phyloP scores from a whole-genome alignment of 1,140 invertebrate genomes.

The Drosophila teissieri region DNA sequence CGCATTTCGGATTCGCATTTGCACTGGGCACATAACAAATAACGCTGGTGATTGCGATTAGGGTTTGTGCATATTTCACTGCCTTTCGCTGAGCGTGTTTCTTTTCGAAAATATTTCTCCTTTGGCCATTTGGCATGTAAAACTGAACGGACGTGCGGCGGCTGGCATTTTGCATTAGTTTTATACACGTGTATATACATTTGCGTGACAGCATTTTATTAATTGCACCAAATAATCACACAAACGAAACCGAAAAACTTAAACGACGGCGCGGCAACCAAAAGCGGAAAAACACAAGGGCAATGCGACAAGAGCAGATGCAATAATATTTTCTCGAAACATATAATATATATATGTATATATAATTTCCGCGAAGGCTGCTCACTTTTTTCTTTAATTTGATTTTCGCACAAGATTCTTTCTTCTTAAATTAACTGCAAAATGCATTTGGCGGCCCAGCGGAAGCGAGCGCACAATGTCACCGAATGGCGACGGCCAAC shows the following conservation, averaged over 20 bases:
- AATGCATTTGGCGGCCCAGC: constrained; percentile 36
- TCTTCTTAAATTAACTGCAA: constrained; percentile 38
- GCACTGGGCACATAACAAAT: constrained; percentile 40
- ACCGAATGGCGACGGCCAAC: constrained; percentile 28
- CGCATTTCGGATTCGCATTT: constrained; percentile 8
- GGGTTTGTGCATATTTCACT: constrained; percentile 21
- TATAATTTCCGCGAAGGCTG: constrained; percentile 45
- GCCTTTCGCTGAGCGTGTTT: constrained; percentile 17
- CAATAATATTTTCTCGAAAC: constrained; percentile 46
- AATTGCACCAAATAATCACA: constrained; percentile 49
- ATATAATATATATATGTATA: constrained; percentile 19
- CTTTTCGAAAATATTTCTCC: constrained; percentile 13
- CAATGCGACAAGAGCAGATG: constrained; percentile 30
- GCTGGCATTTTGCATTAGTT: constrained; percentile 33
- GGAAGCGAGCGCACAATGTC: constrained; percentile 39
- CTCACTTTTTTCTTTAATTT: constrained; percentile 29
- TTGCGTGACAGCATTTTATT: constrained; percentile 70
- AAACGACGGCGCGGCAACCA: constrained; percentile 13
- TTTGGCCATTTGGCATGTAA: constrained; percentile 29
- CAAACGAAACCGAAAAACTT: constrained; percentile 34
- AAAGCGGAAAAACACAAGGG: constrained; percentile 27
- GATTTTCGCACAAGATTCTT: constrained; percentile 26
- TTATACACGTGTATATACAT: constrained; percentile 30
- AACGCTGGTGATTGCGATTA: constrained; percentile 37
- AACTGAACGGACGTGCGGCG: constrained; percentile 47